phyloP scores from a whole-genome alignment of 2,888 invertebrate species.

The Pharmacophagus antenor region DNA sequence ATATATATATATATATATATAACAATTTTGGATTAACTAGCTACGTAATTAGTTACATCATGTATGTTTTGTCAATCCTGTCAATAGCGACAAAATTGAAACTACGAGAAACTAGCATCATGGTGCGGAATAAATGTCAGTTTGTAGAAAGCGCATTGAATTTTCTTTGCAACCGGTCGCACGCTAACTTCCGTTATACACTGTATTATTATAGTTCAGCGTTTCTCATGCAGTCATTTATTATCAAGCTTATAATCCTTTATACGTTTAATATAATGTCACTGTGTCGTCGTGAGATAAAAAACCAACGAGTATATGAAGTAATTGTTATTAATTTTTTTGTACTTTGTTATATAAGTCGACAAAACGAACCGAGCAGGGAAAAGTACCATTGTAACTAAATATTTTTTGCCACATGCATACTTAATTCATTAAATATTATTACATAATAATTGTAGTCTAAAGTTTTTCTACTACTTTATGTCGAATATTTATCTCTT shows the following conservation, averaged over 20 bases:
- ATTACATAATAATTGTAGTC: too few relatives aligned
- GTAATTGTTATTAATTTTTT: background rate
- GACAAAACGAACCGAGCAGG: background rate
- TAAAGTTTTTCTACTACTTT: too few relatives aligned
- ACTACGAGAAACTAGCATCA: slow-evolving; percentile 47
- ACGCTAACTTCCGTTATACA: slow-evolving; percentile 23
- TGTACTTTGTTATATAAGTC: background rate
- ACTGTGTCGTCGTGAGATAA: background rate
- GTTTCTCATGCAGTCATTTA: slow-evolving; percentile 4
- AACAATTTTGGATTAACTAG: too few relatives aligned
- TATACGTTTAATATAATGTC: background rate
- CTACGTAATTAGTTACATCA: background rate
- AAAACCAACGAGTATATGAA: background rate
- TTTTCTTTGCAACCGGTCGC: slow-evolving; percentile 64
- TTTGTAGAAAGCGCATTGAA: slow-evolving; percentile 60
- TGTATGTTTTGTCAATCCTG: background rate
- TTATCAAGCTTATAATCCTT: slow-evolving; percentile 9
- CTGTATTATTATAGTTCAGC: slow-evolving; percentile 11
- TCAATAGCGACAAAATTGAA: slow-evolving; percentile 26
- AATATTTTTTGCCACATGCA: too few relatives aligned
- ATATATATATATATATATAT: too few relatives aligned
- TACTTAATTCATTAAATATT: too few relatives aligned
- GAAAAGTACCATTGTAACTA: background rate
- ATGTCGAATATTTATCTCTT: too few relatives aligned
- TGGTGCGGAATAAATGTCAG: slow-evolving; percentile 43